These are phyloP conservation scores for Thalassarche chlororhynchos DNA, from an alignment of 2,113 vertebrate genomes.

Conservation along the genomic window DNA sequence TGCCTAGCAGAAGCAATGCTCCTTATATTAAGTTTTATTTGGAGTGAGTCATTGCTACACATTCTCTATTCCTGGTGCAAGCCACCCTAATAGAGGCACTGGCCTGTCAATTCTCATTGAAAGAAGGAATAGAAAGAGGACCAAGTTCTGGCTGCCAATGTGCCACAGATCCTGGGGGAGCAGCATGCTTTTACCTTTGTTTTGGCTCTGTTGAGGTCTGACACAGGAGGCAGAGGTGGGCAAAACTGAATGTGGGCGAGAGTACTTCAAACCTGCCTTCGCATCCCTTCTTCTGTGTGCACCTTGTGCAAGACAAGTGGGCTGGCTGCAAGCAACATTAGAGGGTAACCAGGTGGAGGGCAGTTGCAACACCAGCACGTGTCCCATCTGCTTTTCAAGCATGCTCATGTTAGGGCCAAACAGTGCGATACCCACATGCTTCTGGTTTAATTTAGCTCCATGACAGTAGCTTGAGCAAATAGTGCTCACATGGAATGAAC, in stretches of 20 bases:
- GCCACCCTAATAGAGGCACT: background rate
- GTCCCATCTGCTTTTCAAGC: background rate
- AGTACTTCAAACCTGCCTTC: background rate
- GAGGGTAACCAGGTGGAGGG: background rate
- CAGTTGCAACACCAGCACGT: rapidly evolving
- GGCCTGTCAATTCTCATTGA: background rate
- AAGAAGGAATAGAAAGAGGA: background rate
- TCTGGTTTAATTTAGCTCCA: background rate
- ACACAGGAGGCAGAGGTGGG: background rate
- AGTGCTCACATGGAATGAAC: rapidly evolving
- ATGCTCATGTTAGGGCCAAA: background rate
- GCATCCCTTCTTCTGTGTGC: rapidly evolving
- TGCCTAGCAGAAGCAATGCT: constrained; percentile 37
- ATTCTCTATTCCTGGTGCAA: background rate
- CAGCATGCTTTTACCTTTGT: background rate
- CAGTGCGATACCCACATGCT: rapidly evolving
- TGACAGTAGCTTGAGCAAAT: background rate
- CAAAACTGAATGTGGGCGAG: background rate
- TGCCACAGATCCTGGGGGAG: background rate
- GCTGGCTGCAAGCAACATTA: background rate
- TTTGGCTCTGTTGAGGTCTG: background rate
- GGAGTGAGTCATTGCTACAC: background rate
- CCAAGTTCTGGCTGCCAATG: background rate
- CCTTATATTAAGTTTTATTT: constrained; percentile 37
- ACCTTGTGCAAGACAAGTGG: background rate